Evolutionary conservation across 92 coral and sea anemone genomes (phyloP), one percentile per base, ranked within the genome.

Genomic region (Phenganax subtilis): DNA sequence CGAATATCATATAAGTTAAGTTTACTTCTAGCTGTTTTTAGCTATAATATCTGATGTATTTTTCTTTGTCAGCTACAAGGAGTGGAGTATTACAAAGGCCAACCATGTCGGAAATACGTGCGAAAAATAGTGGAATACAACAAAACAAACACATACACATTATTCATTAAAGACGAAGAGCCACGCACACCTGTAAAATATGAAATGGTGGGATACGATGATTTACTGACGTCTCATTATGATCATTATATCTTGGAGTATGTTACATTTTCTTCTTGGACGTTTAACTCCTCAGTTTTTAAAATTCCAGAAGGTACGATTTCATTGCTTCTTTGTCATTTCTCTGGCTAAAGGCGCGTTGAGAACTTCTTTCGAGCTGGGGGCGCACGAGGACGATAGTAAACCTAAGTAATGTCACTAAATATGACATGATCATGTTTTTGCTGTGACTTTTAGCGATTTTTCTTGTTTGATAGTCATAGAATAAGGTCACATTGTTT

Each of bases 201-300:
- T 81, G 98, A 92, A 80, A 91, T 94, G 98, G 30, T 86, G 17
- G 98, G 98, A 30, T 94, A 90, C 83, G 97, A 94, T 81, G 97
- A 94, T 82, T 74, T 94, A 90, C 77, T 94, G 91, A 87, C 91
- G 86, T 94, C 98, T 76, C 98, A 94, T 78, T 94, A 94, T 72
- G 98, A 94, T 78, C 98, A 89, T 77, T 94, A 94, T 73, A 84
- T 94, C 56, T 71, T 94, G 17, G 98, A 94, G 62, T 94, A 91
- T 84, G 58, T 92, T 37, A 90, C 91, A 10, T 94, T 94, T 75
- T 92, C 86, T 47, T 91, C 97, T 25, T 94, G 98, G 98, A 84
- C 37, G 28, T 89, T 94, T 71, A 94, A 94, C 83, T 55, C 69
- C 27, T 87, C 98, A 9, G 54, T 92, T 29, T 94, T 94, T 57